phyloP scores from a whole-genome alignment of 2,113 vertebrate species.

The Pseudopodoces humilis region DNA sequence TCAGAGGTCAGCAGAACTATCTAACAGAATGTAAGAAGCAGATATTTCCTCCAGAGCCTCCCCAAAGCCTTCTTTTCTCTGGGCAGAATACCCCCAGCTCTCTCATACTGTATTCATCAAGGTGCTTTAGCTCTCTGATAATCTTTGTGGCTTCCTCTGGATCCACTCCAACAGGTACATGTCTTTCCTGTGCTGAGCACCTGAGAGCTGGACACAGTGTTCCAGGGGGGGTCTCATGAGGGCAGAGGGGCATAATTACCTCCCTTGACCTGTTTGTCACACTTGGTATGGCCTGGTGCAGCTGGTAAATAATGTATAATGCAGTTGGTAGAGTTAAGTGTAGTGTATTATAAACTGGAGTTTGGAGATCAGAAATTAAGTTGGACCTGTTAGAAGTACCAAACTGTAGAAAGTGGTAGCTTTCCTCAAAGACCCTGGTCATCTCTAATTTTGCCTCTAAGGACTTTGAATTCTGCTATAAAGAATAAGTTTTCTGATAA shows the following conservation, averaged over 20 bases:
- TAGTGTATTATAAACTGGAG: neutral
- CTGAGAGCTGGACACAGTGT: no score
- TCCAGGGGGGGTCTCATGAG: neutral
- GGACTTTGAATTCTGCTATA: neutral
- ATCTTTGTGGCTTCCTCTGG: neutral
- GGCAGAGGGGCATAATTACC: neutral
- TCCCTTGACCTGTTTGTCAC: neutral
- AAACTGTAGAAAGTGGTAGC: neutral
- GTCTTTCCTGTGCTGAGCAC: neutral
- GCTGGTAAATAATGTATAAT: neutral
- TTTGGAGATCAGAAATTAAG: neutral
- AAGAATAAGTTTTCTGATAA: neutral
- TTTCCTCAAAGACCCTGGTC: neutral
- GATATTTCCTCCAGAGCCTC: neutral
- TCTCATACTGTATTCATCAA: neutral
- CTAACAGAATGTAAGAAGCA: neutral
- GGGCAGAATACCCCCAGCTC: no score
- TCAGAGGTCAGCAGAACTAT: neutral
- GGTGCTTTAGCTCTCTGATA: neutral
- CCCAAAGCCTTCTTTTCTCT: neutral
- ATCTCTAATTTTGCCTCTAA: neutral
- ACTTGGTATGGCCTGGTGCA: accelerated
- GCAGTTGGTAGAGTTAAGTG: neutral
- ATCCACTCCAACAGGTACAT: neutral
- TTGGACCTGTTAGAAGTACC: neutral